Percentiles rank a stretch among this genome's conserved stretches.
phyloP scores from a whole-genome alignment of 2,888 invertebrate genomes.

The Caradrina kadenii region DNA sequence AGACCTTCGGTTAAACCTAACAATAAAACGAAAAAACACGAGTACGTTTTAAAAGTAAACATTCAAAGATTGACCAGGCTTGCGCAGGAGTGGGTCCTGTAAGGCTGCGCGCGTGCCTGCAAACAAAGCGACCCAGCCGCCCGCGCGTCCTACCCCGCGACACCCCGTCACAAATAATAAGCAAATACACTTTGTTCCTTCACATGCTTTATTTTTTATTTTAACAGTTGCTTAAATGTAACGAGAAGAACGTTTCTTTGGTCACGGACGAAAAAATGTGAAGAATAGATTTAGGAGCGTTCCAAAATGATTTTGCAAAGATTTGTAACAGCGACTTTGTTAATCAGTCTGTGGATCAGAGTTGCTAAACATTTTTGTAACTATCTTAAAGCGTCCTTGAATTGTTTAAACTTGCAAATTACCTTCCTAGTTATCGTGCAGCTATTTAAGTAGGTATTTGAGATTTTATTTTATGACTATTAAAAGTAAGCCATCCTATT shows the following conservation, averaged over 20 bases:
- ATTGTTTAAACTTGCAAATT: not conserved
- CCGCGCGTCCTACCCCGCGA: slow-evolving; percentile 54
- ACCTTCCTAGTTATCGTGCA: not conserved
- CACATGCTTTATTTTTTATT: slow-evolving; percentile 73
- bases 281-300: slow-evolving; percentile 35
- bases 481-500: not conserved
- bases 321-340: slow-evolving; percentile 31
- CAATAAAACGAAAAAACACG: slow-evolving; percentile 58
- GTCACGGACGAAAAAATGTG: slow-evolving; percentile 54
- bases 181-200: slow-evolving; percentile 81
- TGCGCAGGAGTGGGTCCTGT: slow-evolving; percentile 70
- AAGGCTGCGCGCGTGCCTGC: slow-evolving; percentile 80
- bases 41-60: slow-evolving; percentile 65
- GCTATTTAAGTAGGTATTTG: not conserved
- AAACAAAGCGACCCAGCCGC: slow-evolving; percentile 77
- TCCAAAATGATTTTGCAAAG: slow-evolving; percentile 37
- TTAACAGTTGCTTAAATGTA: slow-evolving; percentile 73
- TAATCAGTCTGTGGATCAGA: slow-evolving; percentile 13
- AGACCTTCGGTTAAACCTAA: slow-evolving; percentile 54
- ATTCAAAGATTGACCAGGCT: slow-evolving; percentile 73
- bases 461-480: not conserved
- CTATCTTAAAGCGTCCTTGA: not conserved
- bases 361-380: slow-evolving; percentile 12
- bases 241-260: slow-evolving; percentile 66
- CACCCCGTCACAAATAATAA: slow-evolving; percentile 76